Percentiles rank a stretch among this genome's conserved stretches.
phyloP scores from a whole-genome alignment of 2,797 vertebrate genomes.

The Sebastes taczanowskii region DNA sequence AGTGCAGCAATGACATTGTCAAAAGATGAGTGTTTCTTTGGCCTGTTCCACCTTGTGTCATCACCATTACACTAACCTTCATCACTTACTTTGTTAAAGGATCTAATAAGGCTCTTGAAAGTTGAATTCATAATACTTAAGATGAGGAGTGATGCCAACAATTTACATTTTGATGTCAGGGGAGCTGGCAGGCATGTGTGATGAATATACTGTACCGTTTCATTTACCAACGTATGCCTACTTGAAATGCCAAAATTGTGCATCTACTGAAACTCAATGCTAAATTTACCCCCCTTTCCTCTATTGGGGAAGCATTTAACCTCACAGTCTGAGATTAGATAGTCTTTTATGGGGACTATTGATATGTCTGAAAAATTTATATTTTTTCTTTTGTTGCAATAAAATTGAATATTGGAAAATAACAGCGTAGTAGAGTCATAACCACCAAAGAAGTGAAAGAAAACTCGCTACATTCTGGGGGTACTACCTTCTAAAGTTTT shows the following conservation, averaged over 20 bases:
- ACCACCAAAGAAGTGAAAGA: not conserved
- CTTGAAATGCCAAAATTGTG: slow-evolving; percentile 49
- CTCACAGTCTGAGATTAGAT: not conserved
- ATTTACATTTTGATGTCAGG: slow-evolving; percentile 71
- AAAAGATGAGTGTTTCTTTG: slow-evolving; percentile 64
- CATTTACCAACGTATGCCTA: slow-evolving; percentile 67
- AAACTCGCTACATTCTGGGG: not conserved
- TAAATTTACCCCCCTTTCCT: slow-evolving; percentile 10
- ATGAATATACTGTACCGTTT: slow-evolving; percentile 74
- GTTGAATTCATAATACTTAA: slow-evolving; percentile 70
- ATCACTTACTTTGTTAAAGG: slow-evolving; percentile 73
- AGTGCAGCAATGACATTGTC: slow-evolving; percentile 61
- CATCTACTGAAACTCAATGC: slow-evolving; percentile 32
- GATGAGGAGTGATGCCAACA: slow-evolving; percentile 65
- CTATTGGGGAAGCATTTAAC: not conserved
- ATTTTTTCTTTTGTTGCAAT: not conserved
- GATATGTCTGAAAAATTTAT: not conserved
- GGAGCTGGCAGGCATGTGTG: slow-evolving; percentile 60
- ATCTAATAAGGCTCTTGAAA: slow-evolving; percentile 74
- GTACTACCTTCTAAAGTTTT: not conserved
- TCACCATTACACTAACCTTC: slow-evolving; percentile 57
- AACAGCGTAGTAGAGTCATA: not conserved
- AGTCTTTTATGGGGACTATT: not conserved
- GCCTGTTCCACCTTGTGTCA: slow-evolving; percentile 55
- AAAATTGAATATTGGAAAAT: not conserved